A percentile compares a stretch with the other conserved stretches of the same genome.
phyloP scores from a whole-genome alignment of 2,113 vertebrate species.

The Halichoerus grypus region DNA sequence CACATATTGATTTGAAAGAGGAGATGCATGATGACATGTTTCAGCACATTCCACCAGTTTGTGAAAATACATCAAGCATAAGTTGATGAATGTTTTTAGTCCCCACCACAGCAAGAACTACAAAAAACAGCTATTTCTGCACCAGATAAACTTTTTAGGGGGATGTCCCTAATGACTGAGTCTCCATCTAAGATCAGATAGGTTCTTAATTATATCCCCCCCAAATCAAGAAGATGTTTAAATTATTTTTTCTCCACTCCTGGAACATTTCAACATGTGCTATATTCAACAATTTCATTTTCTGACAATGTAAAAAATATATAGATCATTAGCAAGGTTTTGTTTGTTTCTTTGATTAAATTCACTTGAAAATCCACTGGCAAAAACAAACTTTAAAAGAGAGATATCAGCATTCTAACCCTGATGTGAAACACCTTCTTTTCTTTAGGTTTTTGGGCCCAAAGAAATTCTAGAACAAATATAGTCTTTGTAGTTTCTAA shows the following conservation, averaged over 20 bases:
- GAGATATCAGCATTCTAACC: background rate
- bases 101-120: background rate
- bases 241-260: background rate
- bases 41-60: constrained; percentile 57
- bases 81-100: background rate
- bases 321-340: background rate
- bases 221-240: background rate
- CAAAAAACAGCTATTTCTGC: background rate
- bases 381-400: background rate
- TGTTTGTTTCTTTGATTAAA: background rate
- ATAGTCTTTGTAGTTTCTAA: background rate
- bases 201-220: background rate
- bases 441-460: background rate
- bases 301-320: background rate
- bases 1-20: constrained; percentile 53
- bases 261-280: background rate
- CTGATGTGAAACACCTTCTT: background rate
- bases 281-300: background rate
- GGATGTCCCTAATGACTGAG: background rate
- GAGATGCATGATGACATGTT: constrained; percentile 24
- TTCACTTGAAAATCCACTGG: background rate
- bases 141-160: background rate
- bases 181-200: background rate
- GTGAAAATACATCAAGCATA: constrained; percentile 41
- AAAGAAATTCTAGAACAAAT: background rate